Conservation (phyloP, 2,113 vertebrate species). For the Diphyllodes magnificus region DNA sequence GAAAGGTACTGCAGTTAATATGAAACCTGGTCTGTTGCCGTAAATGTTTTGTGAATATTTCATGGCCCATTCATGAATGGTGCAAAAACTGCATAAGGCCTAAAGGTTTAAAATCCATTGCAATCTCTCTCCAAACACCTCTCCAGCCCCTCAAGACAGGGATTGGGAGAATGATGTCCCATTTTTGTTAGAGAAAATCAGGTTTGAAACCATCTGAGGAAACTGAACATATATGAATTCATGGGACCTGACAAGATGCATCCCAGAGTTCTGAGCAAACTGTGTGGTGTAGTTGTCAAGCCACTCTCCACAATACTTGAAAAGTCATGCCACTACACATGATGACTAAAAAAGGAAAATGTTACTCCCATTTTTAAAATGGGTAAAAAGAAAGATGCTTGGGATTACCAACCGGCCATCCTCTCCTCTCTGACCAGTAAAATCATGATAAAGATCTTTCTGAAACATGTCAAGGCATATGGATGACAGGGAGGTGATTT, state of each 20-base stretch:
- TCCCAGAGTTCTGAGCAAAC: background rate
- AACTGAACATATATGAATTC: background rate
- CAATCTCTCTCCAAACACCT: background rate
- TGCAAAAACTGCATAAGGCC: rapidly evolving
- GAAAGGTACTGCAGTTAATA: background rate
- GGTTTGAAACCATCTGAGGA: rapidly evolving
- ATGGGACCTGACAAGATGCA: rapidly evolving
- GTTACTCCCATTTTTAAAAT: background rate
- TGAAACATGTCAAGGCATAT: background rate
- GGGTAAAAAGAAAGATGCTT: background rate
- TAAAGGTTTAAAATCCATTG: background rate
- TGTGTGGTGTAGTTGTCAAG: background rate
- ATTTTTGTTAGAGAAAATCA: background rate
- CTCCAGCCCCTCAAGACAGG: background rate
- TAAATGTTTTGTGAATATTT: background rate
- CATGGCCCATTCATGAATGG: background rate
- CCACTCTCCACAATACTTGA: background rate
- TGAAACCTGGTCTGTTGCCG: background rate
- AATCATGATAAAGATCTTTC: background rate
- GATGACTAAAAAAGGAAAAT: background rate
- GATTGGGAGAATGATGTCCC: rapidly evolving
- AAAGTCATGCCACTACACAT: background rate
- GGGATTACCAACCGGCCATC: rapidly evolving
- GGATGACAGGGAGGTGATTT: background rate
- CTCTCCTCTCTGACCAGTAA: background rate